Percentiles rank a stretch among this genome's conserved stretches.
Conservation (phyloP, 35 echinoderm and acorn worm genomes). For the Anneissia japonica region DNA sequence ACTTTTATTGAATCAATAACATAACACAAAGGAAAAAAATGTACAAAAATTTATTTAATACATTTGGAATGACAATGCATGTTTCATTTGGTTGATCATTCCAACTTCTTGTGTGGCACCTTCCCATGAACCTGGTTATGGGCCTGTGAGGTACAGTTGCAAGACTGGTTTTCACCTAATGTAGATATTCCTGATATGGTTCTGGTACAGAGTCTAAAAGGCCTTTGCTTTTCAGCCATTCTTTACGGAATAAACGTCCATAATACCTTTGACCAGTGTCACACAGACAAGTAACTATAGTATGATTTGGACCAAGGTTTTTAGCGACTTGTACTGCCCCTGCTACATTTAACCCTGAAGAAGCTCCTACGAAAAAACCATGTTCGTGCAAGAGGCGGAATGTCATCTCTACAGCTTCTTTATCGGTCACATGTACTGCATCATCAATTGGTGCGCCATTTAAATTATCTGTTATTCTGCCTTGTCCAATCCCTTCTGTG, state of each 20-base stretch:
- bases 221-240: conserved; percentile 84
- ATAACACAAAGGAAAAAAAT: no score
- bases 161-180: no score
- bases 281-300: conserved; percentile 82
- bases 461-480: conserved; percentile 76
- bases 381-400: conserved; percentile 86
- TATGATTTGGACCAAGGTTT: conserved; percentile 78
- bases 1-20: no score
- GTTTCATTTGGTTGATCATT: no score
- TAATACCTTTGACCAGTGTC: conserved; percentile 94
- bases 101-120: no score
- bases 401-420: conserved; percentile 83
- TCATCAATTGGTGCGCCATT: conserved; percentile 82
- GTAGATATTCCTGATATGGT: not conserved
- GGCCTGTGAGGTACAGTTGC: no score
- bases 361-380: conserved; percentile 93
- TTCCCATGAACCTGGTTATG: no score
- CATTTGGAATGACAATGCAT: no score
- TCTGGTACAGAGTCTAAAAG: not conserved
- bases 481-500: conserved; percentile 95
- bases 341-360: conserved; percentile 83
- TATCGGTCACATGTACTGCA: conserved; percentile 67
- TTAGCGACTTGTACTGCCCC: conserved; percentile 78
- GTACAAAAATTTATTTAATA: no score
- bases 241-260: conserved; percentile 67